phyloP scores from a whole-genome alignment of 2,113 vertebrate species.

The Pomatorhinus ruficollis region DNA sequence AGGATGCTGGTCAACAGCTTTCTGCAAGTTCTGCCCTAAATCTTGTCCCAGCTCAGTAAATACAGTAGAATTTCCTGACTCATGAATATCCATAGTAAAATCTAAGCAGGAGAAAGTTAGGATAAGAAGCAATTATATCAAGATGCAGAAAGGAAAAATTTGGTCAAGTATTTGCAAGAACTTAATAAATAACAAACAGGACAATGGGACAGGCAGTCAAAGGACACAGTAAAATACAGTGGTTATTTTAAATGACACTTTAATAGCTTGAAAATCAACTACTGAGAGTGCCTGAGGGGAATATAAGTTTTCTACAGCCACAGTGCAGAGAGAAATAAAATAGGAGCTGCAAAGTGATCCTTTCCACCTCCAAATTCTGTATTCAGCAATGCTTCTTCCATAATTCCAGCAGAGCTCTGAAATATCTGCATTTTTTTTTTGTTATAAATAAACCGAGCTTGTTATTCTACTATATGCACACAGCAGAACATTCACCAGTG shows the following conservation, averaged over 20 bases:
- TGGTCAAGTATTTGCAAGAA: background rate
- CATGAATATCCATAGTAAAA: background rate
- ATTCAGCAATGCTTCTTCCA: constrained; percentile 11
- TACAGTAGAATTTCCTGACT: background rate
- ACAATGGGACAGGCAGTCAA: background rate
- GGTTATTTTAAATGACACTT: constrained; percentile 30
- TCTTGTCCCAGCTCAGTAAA: background rate
- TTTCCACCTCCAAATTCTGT: constrained; percentile 8
- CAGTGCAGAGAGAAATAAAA: constrained; percentile 1
- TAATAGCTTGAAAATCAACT: constrained; percentile 43
- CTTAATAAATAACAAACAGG: constrained; percentile 14
- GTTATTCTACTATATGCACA: constrained; percentile 14
- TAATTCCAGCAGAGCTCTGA: constrained; percentile 3
- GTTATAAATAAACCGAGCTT: constrained; percentile 29
- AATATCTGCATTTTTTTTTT: constrained; percentile 6
- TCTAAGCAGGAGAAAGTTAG: background rate
- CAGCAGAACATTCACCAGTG: constrained; percentile 3
- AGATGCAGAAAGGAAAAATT: background rate
- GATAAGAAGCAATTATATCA: background rate
- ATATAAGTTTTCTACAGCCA: constrained; percentile 13
- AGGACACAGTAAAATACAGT: constrained; percentile 1
- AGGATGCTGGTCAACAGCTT: background rate
- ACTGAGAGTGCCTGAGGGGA: background rate
- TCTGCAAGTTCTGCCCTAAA: background rate
- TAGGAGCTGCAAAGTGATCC: constrained; percentile 5